These are phyloP conservation scores for Eptatretus atami DNA, from an alignment of 2,797 vertebrate genomes.

Conservation along the genomic window DNA sequence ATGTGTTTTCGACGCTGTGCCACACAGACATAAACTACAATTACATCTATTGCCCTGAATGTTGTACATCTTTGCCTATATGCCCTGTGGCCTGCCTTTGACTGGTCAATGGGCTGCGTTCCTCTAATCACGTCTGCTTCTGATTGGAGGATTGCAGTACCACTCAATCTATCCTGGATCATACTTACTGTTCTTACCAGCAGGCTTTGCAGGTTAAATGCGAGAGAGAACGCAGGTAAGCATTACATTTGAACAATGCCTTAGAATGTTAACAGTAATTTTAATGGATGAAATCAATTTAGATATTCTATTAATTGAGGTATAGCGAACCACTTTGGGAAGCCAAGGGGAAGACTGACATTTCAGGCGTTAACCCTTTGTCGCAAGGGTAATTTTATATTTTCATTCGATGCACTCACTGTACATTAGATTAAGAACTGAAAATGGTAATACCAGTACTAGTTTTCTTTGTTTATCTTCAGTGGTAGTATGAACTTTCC, in stretches of 20 bases:
- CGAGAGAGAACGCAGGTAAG: slow-evolving; percentile 66
- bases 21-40: slow-evolving; percentile 96
- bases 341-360: too few relatives aligned
- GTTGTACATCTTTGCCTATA: slow-evolving; percentile 60
- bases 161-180: slow-evolving; percentile 67
- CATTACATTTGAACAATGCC: slow-evolving; percentile 6
- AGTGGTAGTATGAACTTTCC: too few relatives aligned
- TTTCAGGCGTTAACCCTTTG: too few relatives aligned
- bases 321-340: too few relatives aligned
- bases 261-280: too few relatives aligned
- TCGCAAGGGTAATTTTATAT: too few relatives aligned
- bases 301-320: too few relatives aligned
- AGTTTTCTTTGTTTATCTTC: too few relatives aligned
- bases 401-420: too few relatives aligned
- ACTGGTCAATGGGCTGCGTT: slow-evolving; percentile 99
- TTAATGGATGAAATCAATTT: too few relatives aligned
- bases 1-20: slow-evolving; percentile 27
- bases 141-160: slow-evolving; percentile 71
- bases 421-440: too few relatives aligned
- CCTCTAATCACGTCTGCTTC: slow-evolving; percentile 72
- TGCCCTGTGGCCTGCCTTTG: slow-evolving; percentile 97
- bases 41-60: slow-evolving; percentile 92
- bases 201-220: slow-evolving; percentile 67
- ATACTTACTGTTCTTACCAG: slow-evolving; percentile 55
- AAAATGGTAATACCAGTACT: too few relatives aligned